Evolutionary conservation across 2,797 vertebrate genomes (phyloP).

Genomic region (Hapalemur alaotrensis): DNA sequence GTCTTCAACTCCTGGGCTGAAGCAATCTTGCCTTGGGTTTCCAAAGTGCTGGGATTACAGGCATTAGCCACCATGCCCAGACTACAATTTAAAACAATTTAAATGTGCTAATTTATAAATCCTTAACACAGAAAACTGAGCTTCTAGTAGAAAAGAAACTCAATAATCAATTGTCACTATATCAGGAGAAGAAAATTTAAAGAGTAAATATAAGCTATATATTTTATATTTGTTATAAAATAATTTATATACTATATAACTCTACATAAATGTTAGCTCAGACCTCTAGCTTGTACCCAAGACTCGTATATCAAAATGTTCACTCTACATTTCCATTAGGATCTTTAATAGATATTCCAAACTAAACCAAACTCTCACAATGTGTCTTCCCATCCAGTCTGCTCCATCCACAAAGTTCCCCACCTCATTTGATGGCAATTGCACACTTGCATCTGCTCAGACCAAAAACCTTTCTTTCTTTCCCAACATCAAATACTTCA

Average conservation of each 20-base stretch:
- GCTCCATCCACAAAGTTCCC: neutral
- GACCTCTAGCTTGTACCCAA: neutral
- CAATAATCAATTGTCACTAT: conserved; percentile 26
- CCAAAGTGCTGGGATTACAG: neutral
- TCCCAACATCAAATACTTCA: neutral
- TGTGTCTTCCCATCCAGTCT: neutral
- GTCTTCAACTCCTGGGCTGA: neutral
- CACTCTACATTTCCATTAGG: neutral
- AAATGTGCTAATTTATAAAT: conserved; percentile 33
- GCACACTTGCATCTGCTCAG: neutral
- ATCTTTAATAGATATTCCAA: neutral
- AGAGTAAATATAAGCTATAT: neutral
- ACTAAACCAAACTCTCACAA: neutral
- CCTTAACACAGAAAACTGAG: conserved; percentile 4
- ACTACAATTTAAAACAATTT: conserved; percentile 31
- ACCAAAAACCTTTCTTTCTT: neutral
- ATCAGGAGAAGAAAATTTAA: conserved; percentile 7
- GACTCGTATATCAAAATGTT: neutral
- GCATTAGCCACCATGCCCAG: neutral
- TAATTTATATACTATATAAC: neutral
- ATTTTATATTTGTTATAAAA: conserved; percentile 32
- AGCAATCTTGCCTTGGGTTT: neutral
- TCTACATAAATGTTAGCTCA: neutral
- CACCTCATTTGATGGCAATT: neutral
- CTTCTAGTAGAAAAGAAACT: conserved; percentile 21